phyloP scores from a whole-genome alignment of 2,797 vertebrate genomes.

The Platalea minor region DNA sequence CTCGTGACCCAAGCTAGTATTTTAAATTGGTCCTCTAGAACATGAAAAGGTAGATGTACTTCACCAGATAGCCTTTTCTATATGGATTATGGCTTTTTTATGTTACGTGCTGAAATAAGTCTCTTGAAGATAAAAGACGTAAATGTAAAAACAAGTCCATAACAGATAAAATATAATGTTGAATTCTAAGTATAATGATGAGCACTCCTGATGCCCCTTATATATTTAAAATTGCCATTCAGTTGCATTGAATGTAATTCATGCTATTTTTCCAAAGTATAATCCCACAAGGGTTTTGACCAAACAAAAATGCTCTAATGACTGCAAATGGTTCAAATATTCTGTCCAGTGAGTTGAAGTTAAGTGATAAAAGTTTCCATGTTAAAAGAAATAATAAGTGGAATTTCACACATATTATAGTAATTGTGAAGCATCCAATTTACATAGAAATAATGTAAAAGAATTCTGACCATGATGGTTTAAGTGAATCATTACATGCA shows the following conservation, averaged over 20 bases:
- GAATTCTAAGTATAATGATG: slow-evolving; percentile 71
- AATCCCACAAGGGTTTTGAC: slow-evolving; percentile 78
- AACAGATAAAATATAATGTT: slow-evolving; percentile 67
- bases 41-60: background rate
- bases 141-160: slow-evolving; percentile 64
- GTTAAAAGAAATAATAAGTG: slow-evolving; percentile 83
- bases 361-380: slow-evolving; percentile 81
- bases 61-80: background rate
- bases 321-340: slow-evolving; percentile 83
- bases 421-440: slow-evolving; percentile 86
- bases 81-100: background rate
- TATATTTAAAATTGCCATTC: slow-evolving; percentile 80
- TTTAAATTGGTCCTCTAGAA: background rate
- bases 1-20: background rate
- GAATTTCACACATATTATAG: slow-evolving; percentile 84
- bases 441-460: slow-evolving; percentile 87
- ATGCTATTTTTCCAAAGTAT: slow-evolving; percentile 72
- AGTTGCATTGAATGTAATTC: slow-evolving; percentile 75
- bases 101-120: slow-evolving; percentile 34
- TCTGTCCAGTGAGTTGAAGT: slow-evolving; percentile 82
- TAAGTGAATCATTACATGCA: slow-evolving; percentile 87
- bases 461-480: slow-evolving; percentile 84
- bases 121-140: slow-evolving; percentile 55
- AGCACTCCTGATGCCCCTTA: slow-evolving; percentile 74
- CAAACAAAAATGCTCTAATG: slow-evolving; percentile 82